phyloP scores from a whole-genome alignment of 2,113 vertebrate genomes.

The Neogobius melanostomus region DNA sequence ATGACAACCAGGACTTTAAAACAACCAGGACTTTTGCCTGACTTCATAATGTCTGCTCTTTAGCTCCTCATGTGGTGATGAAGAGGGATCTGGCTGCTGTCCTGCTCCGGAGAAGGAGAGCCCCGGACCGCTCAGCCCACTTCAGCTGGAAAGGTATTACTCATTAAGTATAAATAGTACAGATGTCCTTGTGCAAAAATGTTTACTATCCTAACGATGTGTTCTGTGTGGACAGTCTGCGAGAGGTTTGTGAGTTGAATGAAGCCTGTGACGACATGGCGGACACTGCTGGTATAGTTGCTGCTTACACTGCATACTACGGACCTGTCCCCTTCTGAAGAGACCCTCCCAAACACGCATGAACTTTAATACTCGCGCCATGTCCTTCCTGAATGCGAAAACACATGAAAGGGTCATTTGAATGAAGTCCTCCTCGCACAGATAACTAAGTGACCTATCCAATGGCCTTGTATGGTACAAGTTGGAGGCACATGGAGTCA shows the following conservation, averaged over 20 bases:
- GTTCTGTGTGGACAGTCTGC: slow-evolving; percentile 63
- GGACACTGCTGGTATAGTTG: slow-evolving; percentile 75
- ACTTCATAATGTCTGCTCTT: background rate
- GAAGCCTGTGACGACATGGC: slow-evolving; percentile 82
- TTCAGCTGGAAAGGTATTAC: slow-evolving; percentile 75
- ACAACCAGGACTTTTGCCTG: background rate
- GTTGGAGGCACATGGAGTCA: slow-evolving; percentile 52
- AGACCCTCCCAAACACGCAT: slow-evolving; percentile 10
- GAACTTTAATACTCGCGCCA: slow-evolving; percentile 7
- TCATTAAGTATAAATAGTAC: background rate
- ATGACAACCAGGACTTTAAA: background rate
- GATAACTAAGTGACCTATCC: slow-evolving; percentile 14
- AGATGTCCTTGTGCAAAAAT: background rate
- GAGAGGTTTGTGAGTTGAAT: slow-evolving; percentile 83
- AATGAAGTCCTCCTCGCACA: slow-evolving; percentile 41
- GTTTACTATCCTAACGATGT: background rate
- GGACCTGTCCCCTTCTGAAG: slow-evolving; percentile 77
- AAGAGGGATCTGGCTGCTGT: slow-evolving; percentile 73
- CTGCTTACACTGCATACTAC: slow-evolving; percentile 80
- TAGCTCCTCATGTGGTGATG: slow-evolving; percentile 57
- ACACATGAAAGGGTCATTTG: slow-evolving; percentile 21
- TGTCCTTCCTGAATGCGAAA: slow-evolving; percentile 23
- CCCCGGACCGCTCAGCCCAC: slow-evolving; percentile 48
- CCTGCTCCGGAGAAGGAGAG: slow-evolving; percentile 71
- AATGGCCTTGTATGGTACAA: slow-evolving; percentile 39